These are phyloP conservation scores for Tetramorium simillimum DNA, from an alignment of 1,140 invertebrate species.

Conservation along the genomic window DNA sequence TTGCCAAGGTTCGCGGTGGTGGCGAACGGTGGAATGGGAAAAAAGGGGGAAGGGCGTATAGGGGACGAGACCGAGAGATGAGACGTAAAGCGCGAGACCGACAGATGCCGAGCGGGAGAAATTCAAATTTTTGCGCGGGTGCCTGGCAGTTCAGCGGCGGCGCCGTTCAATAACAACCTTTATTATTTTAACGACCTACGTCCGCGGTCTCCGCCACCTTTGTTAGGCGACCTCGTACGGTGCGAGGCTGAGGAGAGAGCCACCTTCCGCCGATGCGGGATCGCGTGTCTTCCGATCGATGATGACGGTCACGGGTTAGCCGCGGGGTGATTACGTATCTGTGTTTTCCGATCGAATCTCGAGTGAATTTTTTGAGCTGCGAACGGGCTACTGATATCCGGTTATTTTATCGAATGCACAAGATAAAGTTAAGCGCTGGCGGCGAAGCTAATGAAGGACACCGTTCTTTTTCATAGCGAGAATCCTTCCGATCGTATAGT, in stretches of 20 bases:
- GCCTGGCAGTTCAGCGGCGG: constrained; percentile 71
- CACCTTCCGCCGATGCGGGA: constrained; percentile 33
- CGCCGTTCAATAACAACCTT: constrained; percentile 81
- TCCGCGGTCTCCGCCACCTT: constrained; percentile 62
- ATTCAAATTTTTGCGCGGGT: constrained; percentile 80
- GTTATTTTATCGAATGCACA: constrained; percentile 46
- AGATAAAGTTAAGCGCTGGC: constrained; percentile 54
- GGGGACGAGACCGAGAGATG: constrained; percentile 25
- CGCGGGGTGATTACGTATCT: constrained; percentile 50
- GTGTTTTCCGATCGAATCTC: constrained; percentile 51
- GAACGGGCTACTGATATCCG: constrained; percentile 13
- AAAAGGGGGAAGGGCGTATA: not conserved
- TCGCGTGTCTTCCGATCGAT: constrained; percentile 36
- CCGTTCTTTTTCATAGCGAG: constrained; percentile 16
- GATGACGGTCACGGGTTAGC: constrained; percentile 14
- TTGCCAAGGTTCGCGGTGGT: constrained; percentile 72
- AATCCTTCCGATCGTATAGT: not conserved
- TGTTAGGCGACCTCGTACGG: constrained; percentile 50
- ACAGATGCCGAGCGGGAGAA: constrained; percentile 76
- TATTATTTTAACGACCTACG: constrained; percentile 82
- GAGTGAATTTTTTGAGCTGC: constrained; percentile 46
- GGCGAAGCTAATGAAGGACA: constrained; percentile 25
- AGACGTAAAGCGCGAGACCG: constrained; percentile 61
- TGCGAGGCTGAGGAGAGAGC: constrained; percentile 32
- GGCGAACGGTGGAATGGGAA: constrained; percentile 39